Evolutionary conservation across 2,113 vertebrate species (phyloP).

Genomic region (Xenopus borealis): DNA sequence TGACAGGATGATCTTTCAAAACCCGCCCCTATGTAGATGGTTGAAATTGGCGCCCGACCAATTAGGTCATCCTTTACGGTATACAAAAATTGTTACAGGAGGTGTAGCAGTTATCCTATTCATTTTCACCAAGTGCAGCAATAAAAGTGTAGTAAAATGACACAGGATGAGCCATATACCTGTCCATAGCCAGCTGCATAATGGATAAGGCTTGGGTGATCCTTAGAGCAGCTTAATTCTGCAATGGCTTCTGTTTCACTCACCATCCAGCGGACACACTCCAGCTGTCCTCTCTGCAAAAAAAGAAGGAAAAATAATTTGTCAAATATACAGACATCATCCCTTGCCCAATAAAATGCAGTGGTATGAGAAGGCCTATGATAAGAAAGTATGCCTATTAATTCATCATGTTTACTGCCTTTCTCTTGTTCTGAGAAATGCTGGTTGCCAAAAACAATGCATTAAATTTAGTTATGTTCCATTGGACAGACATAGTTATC

Average conservation of each 20-base stretch:
- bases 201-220: constrained; percentile 94
- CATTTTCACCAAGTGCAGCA: too few relatives aligned
- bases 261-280: constrained; percentile 98
- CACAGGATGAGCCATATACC: constrained; percentile 63
- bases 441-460: background rate
- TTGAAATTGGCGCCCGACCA: too few relatives aligned
- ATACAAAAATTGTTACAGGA: too few relatives aligned
- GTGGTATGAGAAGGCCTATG: background rate
- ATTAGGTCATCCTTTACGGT: too few relatives aligned
- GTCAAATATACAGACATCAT: constrained; percentile 1
- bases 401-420: constrained; percentile 11
- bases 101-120: too few relatives aligned
- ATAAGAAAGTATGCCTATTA: background rate
- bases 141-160: too few relatives aligned
- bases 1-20: too few relatives aligned
- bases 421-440: constrained; percentile 1
- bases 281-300: constrained; percentile 86
- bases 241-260: constrained; percentile 97
- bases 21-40: too few relatives aligned
- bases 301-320: background rate
- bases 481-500: background rate
- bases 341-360: background rate
- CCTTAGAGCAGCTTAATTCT: constrained; percentile 90
- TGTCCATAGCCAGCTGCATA: constrained; percentile 91
- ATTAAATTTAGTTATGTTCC: background rate